Base-by-base conservation (phyloP, 2,888 invertebrate species). In the Tetramorium bicarinatum region DNA sequence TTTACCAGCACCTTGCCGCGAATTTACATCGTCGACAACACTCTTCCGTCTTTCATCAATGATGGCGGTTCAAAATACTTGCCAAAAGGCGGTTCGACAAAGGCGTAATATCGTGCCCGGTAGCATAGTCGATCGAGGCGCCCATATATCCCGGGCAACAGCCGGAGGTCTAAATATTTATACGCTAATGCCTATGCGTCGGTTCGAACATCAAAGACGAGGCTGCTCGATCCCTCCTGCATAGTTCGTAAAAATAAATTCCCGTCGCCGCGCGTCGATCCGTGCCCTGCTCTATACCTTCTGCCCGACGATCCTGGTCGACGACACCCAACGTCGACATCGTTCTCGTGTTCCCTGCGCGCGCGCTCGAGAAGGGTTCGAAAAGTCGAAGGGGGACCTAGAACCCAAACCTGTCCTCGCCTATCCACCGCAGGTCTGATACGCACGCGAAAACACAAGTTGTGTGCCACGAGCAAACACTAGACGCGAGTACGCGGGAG, bases 171-270 rank as follows among this genome's bases (percentile, higher is more conserved):
- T 94, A 94, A 94, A 94, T 94, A 94, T 94, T 94, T 94, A 94
- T 94, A 92, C 92, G 92, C 90, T 92, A 92, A 92, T 92, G 92
- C 91, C 91, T 90, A 92, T 92, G 91, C 91, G 90, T 88, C 90
- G 91, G 89, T 91, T 90, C 91, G 91, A 93, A 94, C 93, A 94
- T 94, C 94, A 94, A 94, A 94, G 94, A 92, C 88, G 88, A 79
- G 87, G 75, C 87, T 80, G 87, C 69, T 79, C 77, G 88, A 87
- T 87, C 90, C 91, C 91, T 90, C 90, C 91, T 91, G 92, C 92
- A 91, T 92, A 93, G 90, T 93, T 92, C 91, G 93, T 93, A 92
- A 93, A 94, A 94, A 94, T 94, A 94, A 93, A 94, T 94, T 93
- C 92, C 89, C 89, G 88, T 84, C 83, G 88, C 83, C 87, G 87